Evolutionary conservation across 2,888 invertebrate species (phyloP).

Genomic region (Gibbula magus): DNA sequence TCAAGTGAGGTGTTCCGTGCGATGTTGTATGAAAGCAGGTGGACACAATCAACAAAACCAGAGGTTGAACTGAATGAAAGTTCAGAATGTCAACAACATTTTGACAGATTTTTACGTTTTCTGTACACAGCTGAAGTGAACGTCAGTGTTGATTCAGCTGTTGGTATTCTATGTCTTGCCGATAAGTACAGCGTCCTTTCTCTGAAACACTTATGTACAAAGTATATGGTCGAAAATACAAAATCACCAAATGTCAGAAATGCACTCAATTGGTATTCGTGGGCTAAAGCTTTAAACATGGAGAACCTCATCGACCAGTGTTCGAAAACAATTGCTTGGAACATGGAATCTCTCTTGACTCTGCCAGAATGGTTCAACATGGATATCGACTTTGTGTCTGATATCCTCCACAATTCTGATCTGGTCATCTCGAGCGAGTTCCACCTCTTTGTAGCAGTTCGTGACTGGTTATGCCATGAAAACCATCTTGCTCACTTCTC

Average conservation of each 20-base stretch:
- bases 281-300: conserved; percentile 74
- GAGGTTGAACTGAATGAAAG: conserved; percentile 71
- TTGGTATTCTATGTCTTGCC: conserved; percentile 74
- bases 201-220: conserved; percentile 68
- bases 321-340: conserved; percentile 74
- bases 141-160: conserved; percentile 68
- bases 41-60: conserved; percentile 61
- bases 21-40: conserved; percentile 72
- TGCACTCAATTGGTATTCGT: conserved; percentile 74
- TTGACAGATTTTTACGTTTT: conserved; percentile 72
- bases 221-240: conserved; percentile 74
- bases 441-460: conserved; percentile 62
- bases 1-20: conserved; percentile 74
- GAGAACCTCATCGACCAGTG: conserved; percentile 68
- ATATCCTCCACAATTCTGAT: conserved; percentile 70
- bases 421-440: conserved; percentile 71
- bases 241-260: conserved; percentile 71
- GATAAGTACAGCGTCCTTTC: conserved; percentile 75
- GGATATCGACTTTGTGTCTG: conserved; percentile 72
- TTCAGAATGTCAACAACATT: conserved; percentile 70
- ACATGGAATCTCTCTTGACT: conserved; percentile 67
- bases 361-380: conserved; percentile 71
- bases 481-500: conserved; percentile 44
- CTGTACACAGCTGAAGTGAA: conserved; percentile 73
- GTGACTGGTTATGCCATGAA: conserved; percentile 66